Base-by-base conservation (phyloP, 2,113 vertebrate species). In the Phyllopteryx taeniolatus region DNA sequence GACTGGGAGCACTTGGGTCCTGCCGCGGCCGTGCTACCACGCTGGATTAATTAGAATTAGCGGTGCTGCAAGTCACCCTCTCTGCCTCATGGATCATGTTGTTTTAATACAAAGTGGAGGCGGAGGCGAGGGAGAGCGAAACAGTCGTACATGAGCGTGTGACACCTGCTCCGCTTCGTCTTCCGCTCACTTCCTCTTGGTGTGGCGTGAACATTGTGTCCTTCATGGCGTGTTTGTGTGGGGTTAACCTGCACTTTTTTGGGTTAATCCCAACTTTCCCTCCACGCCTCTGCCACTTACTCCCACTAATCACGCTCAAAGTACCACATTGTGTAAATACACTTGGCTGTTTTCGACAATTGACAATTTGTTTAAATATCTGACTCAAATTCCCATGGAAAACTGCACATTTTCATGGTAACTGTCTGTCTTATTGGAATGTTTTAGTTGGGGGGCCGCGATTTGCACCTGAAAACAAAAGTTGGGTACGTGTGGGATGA, bases 41-140 rank as follows among this genome's bases (percentile, higher is more conserved):
- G 94, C 95, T 94, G 95, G 93, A 96, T 98, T 97, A 96, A 98
- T 98, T 98, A 97, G 95, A 96, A 96, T 97, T 97, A 96, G 95
- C 95, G 90, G 94, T 92, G 93, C 93, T 88, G 85, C 87, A 87
- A 95, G 93, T 94, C 88, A 92, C 93, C 93, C 90, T 83, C 83
- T 76, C 93, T 83, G 93, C 92, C 93, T 96, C 94, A 94, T 94
- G 95, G 95, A 95, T 97, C 95, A 95, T 94, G 94, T 94, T 95
- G 94, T 96, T 96, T 96, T 95, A 94, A 96, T 96, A 96, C 95
- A 95, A 95, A 95, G 95, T 95, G 94, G 80, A 83, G 83, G 81
- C 68, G 11, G 76, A 80, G 78, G 83, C 60, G 64, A 69, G 65
- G 62, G 70, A 35, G 68, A 74, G 71, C 42, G 75, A 86, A 69